Percentiles rank a stretch among this genome's conserved stretches.
Evolutionary conservation across 2,888 invertebrate species (phyloP).

Genomic region (Sinopyrophorus schimmeli): DNA sequence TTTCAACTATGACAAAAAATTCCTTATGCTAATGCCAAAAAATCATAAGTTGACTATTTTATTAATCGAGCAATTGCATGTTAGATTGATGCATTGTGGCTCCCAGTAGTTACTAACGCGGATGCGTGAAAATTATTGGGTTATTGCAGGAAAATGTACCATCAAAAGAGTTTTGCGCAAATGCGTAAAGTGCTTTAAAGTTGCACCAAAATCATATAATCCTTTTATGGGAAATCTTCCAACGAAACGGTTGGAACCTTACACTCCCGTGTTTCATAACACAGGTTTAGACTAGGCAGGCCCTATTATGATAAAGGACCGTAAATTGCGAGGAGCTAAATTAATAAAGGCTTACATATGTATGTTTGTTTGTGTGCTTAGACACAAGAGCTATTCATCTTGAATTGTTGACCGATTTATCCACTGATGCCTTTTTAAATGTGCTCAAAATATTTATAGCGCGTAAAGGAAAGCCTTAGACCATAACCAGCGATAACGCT

Average conservation of each 20-base stretch:
- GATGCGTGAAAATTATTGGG: slow-evolving; percentile 35
- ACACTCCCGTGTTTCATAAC: slow-evolving; percentile 12
- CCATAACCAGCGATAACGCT: slow-evolving; percentile 43
- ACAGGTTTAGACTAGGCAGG: slow-evolving; percentile 36
- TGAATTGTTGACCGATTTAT: slow-evolving; percentile 41
- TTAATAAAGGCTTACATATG: slow-evolving; percentile 32
- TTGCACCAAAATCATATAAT: slow-evolving; percentile 1
- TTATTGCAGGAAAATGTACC: slow-evolving; percentile 25
- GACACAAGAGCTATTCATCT: slow-evolving; percentile 42
- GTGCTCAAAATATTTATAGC: slow-evolving; percentile 42
- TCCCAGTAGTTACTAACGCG: slow-evolving; percentile 21
- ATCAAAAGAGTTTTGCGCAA: slow-evolving; percentile 18
- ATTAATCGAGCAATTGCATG: slow-evolving; percentile 22
- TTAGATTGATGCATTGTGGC: slow-evolving; percentile 27
- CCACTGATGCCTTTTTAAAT: slow-evolving; percentile 43
- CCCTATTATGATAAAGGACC: slow-evolving; percentile 5
- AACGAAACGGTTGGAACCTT: slow-evolving; percentile 1
- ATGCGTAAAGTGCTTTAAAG: slow-evolving; percentile 21
- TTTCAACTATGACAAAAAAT: slow-evolving; percentile 20
- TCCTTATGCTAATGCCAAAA: slow-evolving; percentile 30
- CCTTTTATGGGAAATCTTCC: slow-evolving; percentile 21
- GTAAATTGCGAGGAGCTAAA: slow-evolving; percentile 3
- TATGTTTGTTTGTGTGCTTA: slow-evolving; percentile 41
- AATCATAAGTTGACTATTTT: slow-evolving; percentile 24
- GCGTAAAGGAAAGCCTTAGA: slow-evolving; percentile 37